Evolutionary conservation across 2,797 vertebrate genomes (phyloP), one percentile per base, ranked within the genome.

Genomic region (Anas georgica): DNA sequence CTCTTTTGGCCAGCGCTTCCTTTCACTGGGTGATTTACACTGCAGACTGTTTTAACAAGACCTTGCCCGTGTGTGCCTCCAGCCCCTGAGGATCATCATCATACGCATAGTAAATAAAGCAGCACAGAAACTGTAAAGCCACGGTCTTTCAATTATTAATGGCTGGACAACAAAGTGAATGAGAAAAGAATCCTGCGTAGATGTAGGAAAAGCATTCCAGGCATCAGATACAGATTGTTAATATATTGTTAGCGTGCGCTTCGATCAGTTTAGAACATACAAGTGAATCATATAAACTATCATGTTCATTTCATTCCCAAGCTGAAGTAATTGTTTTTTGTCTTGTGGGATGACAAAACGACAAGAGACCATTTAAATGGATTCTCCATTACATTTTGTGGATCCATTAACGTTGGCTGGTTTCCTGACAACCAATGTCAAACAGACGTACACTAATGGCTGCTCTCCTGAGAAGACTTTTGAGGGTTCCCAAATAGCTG

Each of bases 281-380:
- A 80, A 96, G 52, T 80, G 85, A 90, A 77, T 91, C 43, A 62
- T 50, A 91, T 60, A 91, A 95, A 86, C 67, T 18, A 90, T 84
- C 41, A 83, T 46, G 60, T 81, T 86, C 18, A 92, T 95, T 97
- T 97, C 54, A 95, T 78, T 95, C 82, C 77, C 6, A 17, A 92
- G 72, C 95, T 95, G 93, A 96, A 80, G 87, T 86, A 86, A 91
- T 94, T 88, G 73, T 75, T 64, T 86, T 94, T 91, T 85, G 69
- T 81, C 81, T 95, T 93, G 45, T 92, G 91, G 78, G 63, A 86
- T 81, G 66, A 94, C 41, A 86, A 67, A 96, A 76, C 1, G 10
- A 95, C 81, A 91, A 87, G 89, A 92, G 81, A 96, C 56, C 58
- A 79, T 91, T 95, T 93, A 94, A 95, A 95, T 88, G 83, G 60